Evolutionary conservation across 2,113 vertebrate genomes (phyloP), one percentile per base, ranked within the genome.

Genomic region (Pituophis catenifer): DNA sequence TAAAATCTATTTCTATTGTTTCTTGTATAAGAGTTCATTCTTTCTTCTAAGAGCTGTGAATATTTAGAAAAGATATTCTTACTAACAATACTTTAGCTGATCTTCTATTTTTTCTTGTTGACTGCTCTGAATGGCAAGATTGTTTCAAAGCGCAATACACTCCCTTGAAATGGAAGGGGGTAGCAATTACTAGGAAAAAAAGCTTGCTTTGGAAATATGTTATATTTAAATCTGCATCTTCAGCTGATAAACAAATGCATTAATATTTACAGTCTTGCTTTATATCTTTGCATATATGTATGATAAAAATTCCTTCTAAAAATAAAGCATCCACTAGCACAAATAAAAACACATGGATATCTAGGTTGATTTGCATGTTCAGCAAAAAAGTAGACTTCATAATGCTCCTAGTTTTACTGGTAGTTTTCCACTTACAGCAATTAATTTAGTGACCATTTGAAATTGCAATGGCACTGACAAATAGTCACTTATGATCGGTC

Each of bases 51-150:
- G n/a, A 91, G 90, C 92, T 92, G 38, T 26, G 7, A 17, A 23
- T 90, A 12, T 26, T 19, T 93, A 24, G 88, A 90, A 94, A 94
- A 81, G 93, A 81, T 23, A 2, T 94, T n/a, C 21, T 92, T 94
- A 38, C 90, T 23, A 65, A 86, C 8, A 86, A 13, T 62, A 0
- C 10, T 8, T 86, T 93, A 55, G 44, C 88, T 86, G 0, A 0
- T 33, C 33, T 75, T 26, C 52, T 24, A 21, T 54, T 57, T 29
- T n/a, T 29, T 52, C 33, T 11, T 10, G 94, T 3, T n/a, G 44
- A 2, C 12, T 91, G 3, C 11, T 93, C 21, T 50, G 90, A 94
- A 89, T 24, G 7, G 33, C 33, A 81, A 81, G 8, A 81, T 21
- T 21, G 33, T 96, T 6, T 65, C 95, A 95, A 7, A 13, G 91